Percentiles rank a stretch among this genome's conserved stretches.
phyloP scores from a whole-genome alignment of 2,113 vertebrate species.

The Pituophis catenifer region DNA sequence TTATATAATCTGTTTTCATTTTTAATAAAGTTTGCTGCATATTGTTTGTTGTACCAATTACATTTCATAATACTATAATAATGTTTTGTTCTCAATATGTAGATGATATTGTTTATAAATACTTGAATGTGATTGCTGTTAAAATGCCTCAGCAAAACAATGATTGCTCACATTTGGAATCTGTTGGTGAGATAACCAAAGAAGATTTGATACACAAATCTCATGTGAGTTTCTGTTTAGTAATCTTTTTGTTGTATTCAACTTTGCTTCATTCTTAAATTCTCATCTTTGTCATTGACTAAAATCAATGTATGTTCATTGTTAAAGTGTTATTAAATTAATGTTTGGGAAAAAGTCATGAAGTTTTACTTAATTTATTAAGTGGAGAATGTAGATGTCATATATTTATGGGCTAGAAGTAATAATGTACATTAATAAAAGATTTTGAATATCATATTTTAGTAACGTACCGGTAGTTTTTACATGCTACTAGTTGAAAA shows the following conservation, averaged over 20 bases:
- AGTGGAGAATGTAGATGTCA: not conserved
- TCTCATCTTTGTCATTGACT: not conserved
- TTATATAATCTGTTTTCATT: not conserved
- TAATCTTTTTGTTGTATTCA: not conserved
- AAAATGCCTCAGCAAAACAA: slow-evolving; percentile 79
- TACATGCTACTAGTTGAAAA: not conserved
- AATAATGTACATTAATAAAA: not conserved
- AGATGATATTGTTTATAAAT: slow-evolving; percentile 37
- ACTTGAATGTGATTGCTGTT: slow-evolving; percentile 39
- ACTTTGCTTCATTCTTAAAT: not conserved
- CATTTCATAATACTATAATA: not conserved
- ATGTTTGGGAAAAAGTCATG: not conserved
- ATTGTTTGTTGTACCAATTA: not conserved
- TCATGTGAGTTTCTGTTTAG: slow-evolving; percentile 79
- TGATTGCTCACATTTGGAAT: slow-evolving; percentile 92
- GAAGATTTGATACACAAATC: slow-evolving; percentile 97
- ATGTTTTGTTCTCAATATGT: slow-evolving; percentile 21
- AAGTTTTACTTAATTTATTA: not conserved
- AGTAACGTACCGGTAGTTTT: not conserved
- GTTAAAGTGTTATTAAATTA: not conserved
- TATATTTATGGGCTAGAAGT: not conserved
- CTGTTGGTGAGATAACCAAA: slow-evolving; percentile 96
- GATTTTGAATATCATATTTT: not conserved
- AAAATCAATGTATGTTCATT: not conserved
- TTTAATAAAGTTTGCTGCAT: not conserved